phyloP scores from a whole-genome alignment of 2,888 invertebrate genomes.

The Ormyrus thymus region DNA sequence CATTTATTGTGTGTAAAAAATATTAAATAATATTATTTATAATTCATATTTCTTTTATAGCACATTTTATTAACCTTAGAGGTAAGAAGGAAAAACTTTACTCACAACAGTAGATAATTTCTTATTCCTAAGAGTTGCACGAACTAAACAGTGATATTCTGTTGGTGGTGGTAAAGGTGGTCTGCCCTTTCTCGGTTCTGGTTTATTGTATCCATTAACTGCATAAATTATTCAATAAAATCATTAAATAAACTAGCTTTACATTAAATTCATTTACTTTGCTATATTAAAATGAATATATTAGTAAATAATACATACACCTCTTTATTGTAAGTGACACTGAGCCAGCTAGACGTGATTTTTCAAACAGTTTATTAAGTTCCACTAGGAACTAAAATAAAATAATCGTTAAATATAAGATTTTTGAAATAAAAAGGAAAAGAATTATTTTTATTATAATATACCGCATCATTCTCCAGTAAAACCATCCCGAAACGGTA shows the following conservation, averaged over 20 bases:
- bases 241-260: not conserved
- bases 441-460: constrained; percentile 60
- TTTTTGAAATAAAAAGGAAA: constrained; percentile 41
- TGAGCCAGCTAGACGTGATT: constrained; percentile 86
- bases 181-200: constrained; percentile 83
- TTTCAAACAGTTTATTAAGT: constrained; percentile 90
- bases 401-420: constrained; percentile 44
- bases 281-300: constrained; percentile 5
- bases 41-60: too few species aligned
- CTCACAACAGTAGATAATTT: constrained; percentile 87
- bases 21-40: too few species aligned
- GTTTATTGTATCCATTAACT: constrained; percentile 89
- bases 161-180: constrained; percentile 79
- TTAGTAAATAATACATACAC: constrained; percentile 81
- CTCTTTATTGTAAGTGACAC: constrained; percentile 94
- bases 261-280: constrained; percentile 20
- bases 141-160: constrained; percentile 88
- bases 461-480: constrained; percentile 82
- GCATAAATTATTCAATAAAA: constrained; percentile 37
- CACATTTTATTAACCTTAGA: not conserved
- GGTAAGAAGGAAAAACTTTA: constrained; percentile 33
- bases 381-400: constrained; percentile 87
- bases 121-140: constrained; percentile 87
- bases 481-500: constrained; percentile 78
- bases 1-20: not conserved